These are phyloP conservation scores for Paralichthys olivaceus DNA, from an alignment of 2,113 vertebrate species.

Conservation along the genomic window DNA sequence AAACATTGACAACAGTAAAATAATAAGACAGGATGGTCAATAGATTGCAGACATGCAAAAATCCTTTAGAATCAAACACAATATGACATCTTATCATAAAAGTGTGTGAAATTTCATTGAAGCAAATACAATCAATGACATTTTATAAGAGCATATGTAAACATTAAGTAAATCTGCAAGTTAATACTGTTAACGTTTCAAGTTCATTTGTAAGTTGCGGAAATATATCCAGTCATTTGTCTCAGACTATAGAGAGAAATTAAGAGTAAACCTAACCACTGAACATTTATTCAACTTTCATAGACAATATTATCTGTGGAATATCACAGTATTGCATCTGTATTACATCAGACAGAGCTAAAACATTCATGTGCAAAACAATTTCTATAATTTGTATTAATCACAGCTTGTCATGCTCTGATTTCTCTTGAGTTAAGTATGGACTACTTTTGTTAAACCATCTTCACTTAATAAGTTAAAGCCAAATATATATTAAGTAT, in stretches of 20 bases:
- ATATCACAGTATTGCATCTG: background rate
- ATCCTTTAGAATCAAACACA: conserved; percentile 8
- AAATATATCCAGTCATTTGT: conserved; percentile 26
- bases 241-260: conserved; percentile 1
- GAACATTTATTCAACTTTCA: conserved; percentile 2
- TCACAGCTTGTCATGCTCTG: background rate
- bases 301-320: background rate
- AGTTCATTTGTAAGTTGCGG: conserved; percentile 23
- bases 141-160: conserved; percentile 21
- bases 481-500: conserved; percentile 6
- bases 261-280: conserved; percentile 21
- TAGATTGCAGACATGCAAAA: background rate
- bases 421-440: conserved; percentile 22
- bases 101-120: conserved; percentile 2
- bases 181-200: conserved; percentile 51
- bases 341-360: conserved; percentile 14
- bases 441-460: conserved; percentile 23
- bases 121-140: background rate
- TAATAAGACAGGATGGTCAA: conserved; percentile 1
- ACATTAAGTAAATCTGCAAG: conserved; percentile 10
- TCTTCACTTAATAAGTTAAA: conserved; percentile 17
- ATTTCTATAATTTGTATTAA: background rate
- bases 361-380: conserved; percentile 25
- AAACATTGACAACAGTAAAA: background rate
- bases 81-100: background rate